Evolutionary conservation across 2,888 invertebrate genomes (phyloP).

Genomic region (Lasioglossum calceatum): DNA sequence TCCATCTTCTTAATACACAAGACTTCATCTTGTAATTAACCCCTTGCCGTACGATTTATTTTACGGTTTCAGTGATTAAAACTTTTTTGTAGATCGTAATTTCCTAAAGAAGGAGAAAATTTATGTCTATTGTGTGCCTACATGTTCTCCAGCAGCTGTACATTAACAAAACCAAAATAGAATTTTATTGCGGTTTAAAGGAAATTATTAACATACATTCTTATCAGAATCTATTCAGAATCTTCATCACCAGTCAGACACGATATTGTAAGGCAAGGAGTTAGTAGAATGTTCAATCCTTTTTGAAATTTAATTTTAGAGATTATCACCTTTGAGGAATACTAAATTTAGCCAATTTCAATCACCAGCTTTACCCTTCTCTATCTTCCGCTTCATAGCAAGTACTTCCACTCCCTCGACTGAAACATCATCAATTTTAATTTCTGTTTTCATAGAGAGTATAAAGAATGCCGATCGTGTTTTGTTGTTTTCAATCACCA

Average conservation of each 20-base stretch:
- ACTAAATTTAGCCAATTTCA: slow-evolving; percentile 26
- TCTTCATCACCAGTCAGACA: too few relatives aligned
- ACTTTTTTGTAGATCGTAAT: too few relatives aligned
- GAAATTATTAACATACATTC: too few relatives aligned
- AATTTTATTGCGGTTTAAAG: too few relatives aligned
- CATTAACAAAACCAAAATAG: too few relatives aligned
- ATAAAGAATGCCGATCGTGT: neutral
- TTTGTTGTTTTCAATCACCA: neutral
- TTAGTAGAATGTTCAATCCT: neutral
- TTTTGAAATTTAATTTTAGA: neutral
- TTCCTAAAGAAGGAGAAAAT: too few relatives aligned
- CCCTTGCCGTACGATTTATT: too few relatives aligned
- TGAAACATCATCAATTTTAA: neutral
- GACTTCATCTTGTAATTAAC: neutral
- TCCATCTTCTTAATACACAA: neutral
- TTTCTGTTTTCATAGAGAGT: neutral
- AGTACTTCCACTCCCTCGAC: neutral
- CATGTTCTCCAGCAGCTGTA: too few relatives aligned
- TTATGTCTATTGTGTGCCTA: too few relatives aligned
- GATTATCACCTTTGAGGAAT: neutral
- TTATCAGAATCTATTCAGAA: too few relatives aligned
- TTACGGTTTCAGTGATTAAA: too few relatives aligned
- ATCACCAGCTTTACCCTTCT: neutral
- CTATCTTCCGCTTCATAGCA: neutral
- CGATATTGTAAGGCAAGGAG: too few relatives aligned